Evolutionary conservation across 1,140 invertebrate genomes (phyloP).

Genomic region (Acromyrmex echinatior): DNA sequence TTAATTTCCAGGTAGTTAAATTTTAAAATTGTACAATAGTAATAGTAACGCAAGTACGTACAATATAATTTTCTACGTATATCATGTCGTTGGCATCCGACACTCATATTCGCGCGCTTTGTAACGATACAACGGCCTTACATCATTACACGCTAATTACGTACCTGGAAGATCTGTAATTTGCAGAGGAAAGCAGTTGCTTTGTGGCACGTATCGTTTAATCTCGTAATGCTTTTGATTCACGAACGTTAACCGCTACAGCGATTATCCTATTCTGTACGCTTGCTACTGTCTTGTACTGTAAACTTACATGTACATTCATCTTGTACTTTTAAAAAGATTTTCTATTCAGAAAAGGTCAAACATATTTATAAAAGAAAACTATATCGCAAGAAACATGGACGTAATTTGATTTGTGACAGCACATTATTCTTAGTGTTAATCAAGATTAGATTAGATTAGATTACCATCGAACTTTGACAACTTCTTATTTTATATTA

Average conservation of each 20-base stretch:
- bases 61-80: conserved; percentile 14
- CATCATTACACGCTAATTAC: conserved; percentile 55
- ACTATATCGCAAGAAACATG: neutral
- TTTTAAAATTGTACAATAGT: neutral
- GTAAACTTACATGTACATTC: neutral
- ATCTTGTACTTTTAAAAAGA: neutral
- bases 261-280: conserved; percentile 37
- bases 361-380: neutral
- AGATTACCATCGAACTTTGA: neutral
- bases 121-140: conserved; percentile 30
- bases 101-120: conserved; percentile 2
- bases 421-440: neutral
- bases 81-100: neutral
- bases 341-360: neutral
- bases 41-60: neutral
- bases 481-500: neutral
- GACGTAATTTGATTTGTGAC: neutral
- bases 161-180: conserved; percentile 46
- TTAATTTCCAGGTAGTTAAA: neutral
- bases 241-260: conserved; percentile 27
- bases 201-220: conserved; percentile 33
- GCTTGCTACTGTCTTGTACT: neutral
- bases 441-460: conserved; percentile 30
- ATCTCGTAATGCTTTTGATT: conserved; percentile 50
- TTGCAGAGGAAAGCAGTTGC: conserved; percentile 18